Evolutionary conservation across 2,113 vertebrate species (phyloP).

Genomic region (Perccottus glenii): DNA sequence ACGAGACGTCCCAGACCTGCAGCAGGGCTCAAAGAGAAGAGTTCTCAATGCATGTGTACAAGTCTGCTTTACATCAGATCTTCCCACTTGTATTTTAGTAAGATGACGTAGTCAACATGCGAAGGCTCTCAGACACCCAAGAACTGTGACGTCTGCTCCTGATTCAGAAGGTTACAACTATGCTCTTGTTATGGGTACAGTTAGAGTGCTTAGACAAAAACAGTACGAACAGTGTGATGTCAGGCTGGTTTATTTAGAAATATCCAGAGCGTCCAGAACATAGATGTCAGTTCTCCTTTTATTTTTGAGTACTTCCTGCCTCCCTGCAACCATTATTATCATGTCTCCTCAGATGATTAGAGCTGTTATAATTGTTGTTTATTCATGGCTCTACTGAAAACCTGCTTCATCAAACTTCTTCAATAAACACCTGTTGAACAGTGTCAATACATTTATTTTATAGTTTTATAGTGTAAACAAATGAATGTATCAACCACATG

Average conservation of each 20-base stretch:
- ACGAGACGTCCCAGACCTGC: slow-evolving; percentile 42
- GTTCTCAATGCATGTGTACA: background rate
- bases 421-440: too few relatives aligned
- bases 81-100: slow-evolving; percentile 21
- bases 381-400: too few relatives aligned
- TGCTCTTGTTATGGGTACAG: slow-evolving; percentile 10
- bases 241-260: background rate
- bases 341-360: background rate
- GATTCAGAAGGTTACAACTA: slow-evolving; percentile 18
- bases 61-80: background rate
- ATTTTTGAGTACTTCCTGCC: background rate
- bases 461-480: too few relatives aligned
- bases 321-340: background rate
- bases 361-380: too few relatives aligned
- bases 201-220: slow-evolving; percentile 1
- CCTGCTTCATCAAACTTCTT: too few relatives aligned
- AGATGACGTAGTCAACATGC: slow-evolving; percentile 49
- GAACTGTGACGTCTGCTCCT: slow-evolving; percentile 52
- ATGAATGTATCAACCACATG: too few relatives aligned
- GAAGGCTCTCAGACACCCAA: slow-evolving; percentile 13
- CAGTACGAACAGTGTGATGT: slow-evolving; percentile 44
- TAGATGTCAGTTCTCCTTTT: background rate
- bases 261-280: background rate
- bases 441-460: too few relatives aligned
- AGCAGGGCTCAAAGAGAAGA: slow-evolving; percentile 1